Base-by-base conservation (phyloP, 2,888 invertebrate genomes). In the Calephelis perditalis region DNA sequence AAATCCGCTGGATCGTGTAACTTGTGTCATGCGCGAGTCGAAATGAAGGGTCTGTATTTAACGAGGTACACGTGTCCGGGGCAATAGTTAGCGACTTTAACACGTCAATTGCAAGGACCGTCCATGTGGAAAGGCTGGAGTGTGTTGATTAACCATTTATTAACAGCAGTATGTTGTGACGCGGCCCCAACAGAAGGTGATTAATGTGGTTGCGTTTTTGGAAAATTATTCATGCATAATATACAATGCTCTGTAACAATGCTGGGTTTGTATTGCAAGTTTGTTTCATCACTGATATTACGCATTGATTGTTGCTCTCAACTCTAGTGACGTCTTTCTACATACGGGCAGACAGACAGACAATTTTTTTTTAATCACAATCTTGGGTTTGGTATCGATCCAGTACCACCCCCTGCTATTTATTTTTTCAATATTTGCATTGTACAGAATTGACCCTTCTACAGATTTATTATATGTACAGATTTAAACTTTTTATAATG, bases 31-130 rank as follows among this genome's bases (percentile, higher is more conserved):
- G 3, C 9, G 26, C 5, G 8, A 35, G 15, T 65, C 71, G 70
- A 69, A 69, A 64, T 70, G 68, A 69, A 70, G 72, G 72, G 75
- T 73, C 74, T 74, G 49, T 49, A 26, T 26, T 49, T 49, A 49
- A 49, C 49, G 49, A 49, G 49, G 49, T 49, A 49, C 49, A 49
- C 49, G 49, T 49, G 49, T 49, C 26, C 49, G 49, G 65, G 68
- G 63, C 70, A 67, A 70, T 69, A 49, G 49, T 49, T 49, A 26
- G 26, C 49, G 49, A 49, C 49, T 49, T 49, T 49, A 49, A 49
- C 49, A 49, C 49, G 49, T 49, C 49, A 49, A 49, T 49, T 49
- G 49, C 49, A 49, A 62, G 69, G 49, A 58, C 62, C 56, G 61
- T 44, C 60, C 62, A 60, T 61, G 61, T 59, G 59, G 49, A 49